Evolutionary conservation across 2,113 vertebrate species (phyloP).

Genomic region (Meriones unguiculatus): DNA sequence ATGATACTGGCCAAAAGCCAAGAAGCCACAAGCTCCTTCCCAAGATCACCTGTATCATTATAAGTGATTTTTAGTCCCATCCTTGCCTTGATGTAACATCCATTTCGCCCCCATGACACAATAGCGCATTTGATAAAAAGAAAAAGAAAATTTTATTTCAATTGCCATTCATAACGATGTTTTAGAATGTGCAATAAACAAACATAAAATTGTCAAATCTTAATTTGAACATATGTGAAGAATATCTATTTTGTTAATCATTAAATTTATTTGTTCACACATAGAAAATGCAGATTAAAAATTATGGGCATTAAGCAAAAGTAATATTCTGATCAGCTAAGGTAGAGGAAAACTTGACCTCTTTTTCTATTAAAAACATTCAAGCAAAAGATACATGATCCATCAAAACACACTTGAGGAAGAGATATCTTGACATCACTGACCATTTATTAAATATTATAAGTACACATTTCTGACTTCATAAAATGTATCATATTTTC

Average conservation of each 20-base stretch:
- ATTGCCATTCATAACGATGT: not conserved
- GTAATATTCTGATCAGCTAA: not conserved
- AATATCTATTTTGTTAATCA: constrained; percentile 49
- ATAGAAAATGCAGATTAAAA: constrained; percentile 55
- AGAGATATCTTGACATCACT: not conserved
- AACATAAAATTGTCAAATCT: constrained; percentile 25
- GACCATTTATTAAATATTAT: not conserved
- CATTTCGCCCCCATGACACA: not conserved
- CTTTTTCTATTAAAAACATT: constrained; percentile 26
- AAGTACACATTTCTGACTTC: not conserved
- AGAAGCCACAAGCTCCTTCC: not conserved
- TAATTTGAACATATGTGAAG: constrained; percentile 34
- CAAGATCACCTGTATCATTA: not conserved
- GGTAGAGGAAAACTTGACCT: not conserved
- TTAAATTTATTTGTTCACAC: constrained; percentile 42
- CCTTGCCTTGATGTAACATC: not conserved
- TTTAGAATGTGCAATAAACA: constrained; percentile 59
- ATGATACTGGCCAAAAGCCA: not conserved
- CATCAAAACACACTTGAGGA: not conserved
- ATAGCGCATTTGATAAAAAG: not conserved
- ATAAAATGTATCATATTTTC: constrained; percentile 4
- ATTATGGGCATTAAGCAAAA: constrained; percentile 31
- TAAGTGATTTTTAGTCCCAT: not conserved
- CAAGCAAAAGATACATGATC: not conserved
- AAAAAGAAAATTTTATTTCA: constrained; percentile 5